Evolutionary conservation across 2,888 invertebrate genomes (phyloP).

Genomic region (Frankliniella fusca): DNA sequence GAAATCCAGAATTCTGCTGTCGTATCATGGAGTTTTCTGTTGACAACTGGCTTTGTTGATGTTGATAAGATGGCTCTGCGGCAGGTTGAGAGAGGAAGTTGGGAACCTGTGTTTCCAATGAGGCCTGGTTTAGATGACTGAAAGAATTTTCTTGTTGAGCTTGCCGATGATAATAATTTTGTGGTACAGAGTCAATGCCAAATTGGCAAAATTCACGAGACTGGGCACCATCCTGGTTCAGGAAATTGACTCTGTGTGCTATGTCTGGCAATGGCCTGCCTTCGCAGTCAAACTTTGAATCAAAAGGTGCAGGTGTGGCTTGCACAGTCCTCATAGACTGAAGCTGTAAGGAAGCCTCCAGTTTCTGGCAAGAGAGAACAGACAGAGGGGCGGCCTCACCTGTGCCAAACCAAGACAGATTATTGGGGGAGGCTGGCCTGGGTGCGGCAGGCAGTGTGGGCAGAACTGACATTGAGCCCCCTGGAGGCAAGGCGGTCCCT

Average conservation of each 20-base stretch:
- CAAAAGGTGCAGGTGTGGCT: too few relatives aligned
- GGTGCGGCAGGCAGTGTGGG: too few relatives aligned
- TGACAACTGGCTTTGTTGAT: background rate
- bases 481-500: too few relatives aligned
- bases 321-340: background rate
- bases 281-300: too few relatives aligned
- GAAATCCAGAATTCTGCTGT: background rate
- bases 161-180: background rate
- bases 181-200: background rate
- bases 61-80: background rate
- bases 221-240: background rate
- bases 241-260: background rate
- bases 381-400: background rate
- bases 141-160: background rate
- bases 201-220: background rate
- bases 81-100: background rate
- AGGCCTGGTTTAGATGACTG: background rate
- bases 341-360: background rate
- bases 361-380: background rate
- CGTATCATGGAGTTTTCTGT: background rate
- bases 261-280: too few relatives aligned
- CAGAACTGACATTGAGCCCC: too few relatives aligned
- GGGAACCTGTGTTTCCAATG: background rate
- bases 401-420: background rate
- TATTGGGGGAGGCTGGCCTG: too few relatives aligned